Evolutionary conservation across 2,797 vertebrate genomes (phyloP).

Genomic region (Lutjanus argentimaculatus): DNA sequence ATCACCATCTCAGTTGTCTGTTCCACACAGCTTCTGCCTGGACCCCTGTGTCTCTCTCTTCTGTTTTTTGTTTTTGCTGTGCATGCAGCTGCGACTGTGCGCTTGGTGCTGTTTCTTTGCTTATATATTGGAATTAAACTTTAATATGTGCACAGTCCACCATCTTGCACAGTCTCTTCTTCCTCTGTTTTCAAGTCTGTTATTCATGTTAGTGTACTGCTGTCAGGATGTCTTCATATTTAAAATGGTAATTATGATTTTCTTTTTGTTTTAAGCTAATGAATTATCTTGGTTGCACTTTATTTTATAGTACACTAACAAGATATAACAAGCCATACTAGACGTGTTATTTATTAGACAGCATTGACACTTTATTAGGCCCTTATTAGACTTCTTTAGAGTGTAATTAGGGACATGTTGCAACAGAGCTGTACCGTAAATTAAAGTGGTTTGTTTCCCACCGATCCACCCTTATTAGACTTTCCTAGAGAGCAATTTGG

Average conservation of each 20-base stretch:
- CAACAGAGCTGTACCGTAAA: too few relatives aligned
- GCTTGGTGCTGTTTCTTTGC: constrained; percentile 18
- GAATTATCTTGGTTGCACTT: not conserved
- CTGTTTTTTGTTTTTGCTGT: constrained; percentile 33
- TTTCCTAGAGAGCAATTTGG: too few relatives aligned
- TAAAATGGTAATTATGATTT: not conserved
- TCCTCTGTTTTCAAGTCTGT: not conserved
- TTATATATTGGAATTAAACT: constrained; percentile 44
- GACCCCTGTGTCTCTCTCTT: constrained; percentile 12
- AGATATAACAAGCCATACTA: too few relatives aligned
- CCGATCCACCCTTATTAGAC: too few relatives aligned
- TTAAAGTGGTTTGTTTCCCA: too few relatives aligned
- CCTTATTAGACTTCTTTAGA: too few relatives aligned
- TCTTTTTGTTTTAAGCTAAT: not conserved
- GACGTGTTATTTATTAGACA: too few relatives aligned
- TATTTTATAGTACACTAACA: too few relatives aligned
- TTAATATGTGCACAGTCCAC: constrained; percentile 21
- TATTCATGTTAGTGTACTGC: constrained; percentile 5
- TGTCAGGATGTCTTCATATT: not conserved
- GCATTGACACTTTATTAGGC: too few relatives aligned
- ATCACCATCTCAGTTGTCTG: constrained; percentile 23
- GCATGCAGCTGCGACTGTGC: constrained; percentile 34
- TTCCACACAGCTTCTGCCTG: constrained; percentile 38
- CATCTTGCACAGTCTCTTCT: constrained; percentile 8
- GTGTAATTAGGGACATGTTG: too few relatives aligned